Percentiles rank a stretch among this genome's conserved stretches.
phyloP scores from a whole-genome alignment of 2,113 vertebrate species.

The Ochotona curzoniae region DNA sequence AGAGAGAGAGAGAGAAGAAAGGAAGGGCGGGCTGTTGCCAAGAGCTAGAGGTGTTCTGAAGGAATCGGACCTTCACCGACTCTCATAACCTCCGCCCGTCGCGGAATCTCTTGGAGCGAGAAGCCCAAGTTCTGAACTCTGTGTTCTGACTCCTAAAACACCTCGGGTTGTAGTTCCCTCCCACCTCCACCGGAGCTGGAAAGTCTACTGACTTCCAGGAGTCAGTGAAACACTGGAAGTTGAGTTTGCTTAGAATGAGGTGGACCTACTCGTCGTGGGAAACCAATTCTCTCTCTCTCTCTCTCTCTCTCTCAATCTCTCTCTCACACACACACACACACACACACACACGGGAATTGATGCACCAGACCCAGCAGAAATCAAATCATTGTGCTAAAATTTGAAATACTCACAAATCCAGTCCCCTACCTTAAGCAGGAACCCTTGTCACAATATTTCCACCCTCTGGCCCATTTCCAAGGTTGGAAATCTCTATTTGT shows the following conservation, averaged over 20 bases:
- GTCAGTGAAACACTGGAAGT: not conserved
- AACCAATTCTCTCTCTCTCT: not conserved
- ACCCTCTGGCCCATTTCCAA: not conserved
- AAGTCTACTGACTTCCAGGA: constrained; percentile 40
- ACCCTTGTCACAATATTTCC: not conserved
- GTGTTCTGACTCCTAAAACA: not conserved
- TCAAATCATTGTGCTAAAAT: not conserved
- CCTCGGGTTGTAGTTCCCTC: not conserved
- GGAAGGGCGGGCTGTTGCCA: not conserved
- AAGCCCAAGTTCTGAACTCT: too few relatives aligned
- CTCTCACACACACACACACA: too few relatives aligned
- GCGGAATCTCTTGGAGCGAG: too few relatives aligned
- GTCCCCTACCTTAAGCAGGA: not conserved
- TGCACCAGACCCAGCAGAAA: not conserved
- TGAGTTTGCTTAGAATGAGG: not conserved
- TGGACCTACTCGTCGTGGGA: not conserved
- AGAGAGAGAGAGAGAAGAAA: too few relatives aligned
- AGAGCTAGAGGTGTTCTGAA: not conserved
- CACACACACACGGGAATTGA: not conserved
- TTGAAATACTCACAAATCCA: not conserved
- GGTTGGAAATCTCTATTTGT: not conserved
- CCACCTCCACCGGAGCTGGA: not conserved
- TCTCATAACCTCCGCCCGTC: not conserved
- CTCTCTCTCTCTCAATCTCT: too few relatives aligned
- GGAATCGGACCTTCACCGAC: not conserved